Percentiles rank a stretch among this genome's conserved stretches.
Evolutionary conservation across 1,140 invertebrate species (phyloP).

Genomic region (Diorhabda carinulata): DNA sequence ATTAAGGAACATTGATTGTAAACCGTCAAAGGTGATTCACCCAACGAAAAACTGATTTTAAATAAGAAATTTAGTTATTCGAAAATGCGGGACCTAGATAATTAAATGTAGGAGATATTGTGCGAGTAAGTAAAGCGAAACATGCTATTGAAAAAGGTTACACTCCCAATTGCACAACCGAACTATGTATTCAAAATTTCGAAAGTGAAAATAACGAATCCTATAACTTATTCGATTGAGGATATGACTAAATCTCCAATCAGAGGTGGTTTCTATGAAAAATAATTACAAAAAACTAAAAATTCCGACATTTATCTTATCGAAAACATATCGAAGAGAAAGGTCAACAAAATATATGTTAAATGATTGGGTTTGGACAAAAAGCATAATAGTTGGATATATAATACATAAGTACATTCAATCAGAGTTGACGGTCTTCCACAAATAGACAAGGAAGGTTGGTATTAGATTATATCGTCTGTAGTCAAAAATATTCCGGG

Average conservation of each 20-base stretch:
- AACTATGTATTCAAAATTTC: no score
- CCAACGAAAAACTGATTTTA: conserved; percentile 26
- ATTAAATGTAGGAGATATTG: no score
- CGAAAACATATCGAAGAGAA: conserved; percentile 3
- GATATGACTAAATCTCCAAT: conserved; percentile 39
- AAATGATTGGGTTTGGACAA: conserved; percentile 5
- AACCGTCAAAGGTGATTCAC: conserved; percentile 33
- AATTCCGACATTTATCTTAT: not conserved
- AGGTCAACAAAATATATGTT: not conserved
- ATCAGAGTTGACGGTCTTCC: no score
- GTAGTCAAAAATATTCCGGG: no score
- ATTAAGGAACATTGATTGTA: conserved; percentile 34
- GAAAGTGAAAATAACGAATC: conserved; percentile 31
- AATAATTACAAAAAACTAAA: conserved; percentile 7
- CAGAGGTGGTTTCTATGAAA: conserved; percentile 42
- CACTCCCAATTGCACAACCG: no score
- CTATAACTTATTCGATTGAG: conserved; percentile 41
- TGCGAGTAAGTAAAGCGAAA: no score
- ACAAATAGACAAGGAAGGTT: no score
- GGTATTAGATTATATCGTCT: no score
- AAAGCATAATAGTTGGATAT: conserved; percentile 3
- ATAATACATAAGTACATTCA: not conserved
- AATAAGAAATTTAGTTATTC: conserved; percentile 25
- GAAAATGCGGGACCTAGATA: conserved; percentile 32
- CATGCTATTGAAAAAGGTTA: no score